A percentile compares a stretch with the other conserved stretches of the same genome.
Evolutionary conservation across 2,888 invertebrate genomes (phyloP).

Genomic region (Julus scandinavius): DNA sequence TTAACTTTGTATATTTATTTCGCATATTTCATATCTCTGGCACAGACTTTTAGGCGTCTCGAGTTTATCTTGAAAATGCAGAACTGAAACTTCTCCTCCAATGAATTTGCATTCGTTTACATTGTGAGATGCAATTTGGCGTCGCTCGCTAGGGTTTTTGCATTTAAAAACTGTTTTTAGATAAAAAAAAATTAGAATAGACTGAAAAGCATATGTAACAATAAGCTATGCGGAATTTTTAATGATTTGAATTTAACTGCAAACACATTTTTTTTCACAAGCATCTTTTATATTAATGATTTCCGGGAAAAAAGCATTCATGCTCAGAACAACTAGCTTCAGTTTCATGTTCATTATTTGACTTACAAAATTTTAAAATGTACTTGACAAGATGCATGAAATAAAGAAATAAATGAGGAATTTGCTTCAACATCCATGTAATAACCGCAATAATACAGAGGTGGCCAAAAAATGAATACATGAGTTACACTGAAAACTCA

Average conservation of each 20-base stretch:
- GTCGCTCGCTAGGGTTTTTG: not conserved
- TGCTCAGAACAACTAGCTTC: not conserved
- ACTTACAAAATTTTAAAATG: not conserved
- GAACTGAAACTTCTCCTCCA: not conserved
- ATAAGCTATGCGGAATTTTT: not conserved
- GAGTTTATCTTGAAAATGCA: constrained; percentile 17
- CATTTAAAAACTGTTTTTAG: not conserved
- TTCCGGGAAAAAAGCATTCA: not conserved
- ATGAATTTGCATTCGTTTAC: not conserved
- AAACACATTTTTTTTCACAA: not conserved
- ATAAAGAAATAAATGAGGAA: no score
- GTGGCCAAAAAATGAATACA: no score
- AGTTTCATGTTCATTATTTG: not conserved
- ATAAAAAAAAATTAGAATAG: not conserved
- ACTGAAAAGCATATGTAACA: not conserved
- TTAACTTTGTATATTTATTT: constrained; percentile 34
- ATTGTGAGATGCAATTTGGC: constrained; percentile 4
- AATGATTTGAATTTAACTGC: not conserved
- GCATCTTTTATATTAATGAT: not conserved
- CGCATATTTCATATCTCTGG: constrained; percentile 18
- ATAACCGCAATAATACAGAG: not conserved
- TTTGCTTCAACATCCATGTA: not conserved
- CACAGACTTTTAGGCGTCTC: constrained; percentile 16
- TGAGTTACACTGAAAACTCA: no score
- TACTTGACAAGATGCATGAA: not conserved